These are phyloP conservation scores for Saccostrea echinata DNA, from an alignment of 1,140 invertebrate genomes.

Conservation along the genomic window DNA sequence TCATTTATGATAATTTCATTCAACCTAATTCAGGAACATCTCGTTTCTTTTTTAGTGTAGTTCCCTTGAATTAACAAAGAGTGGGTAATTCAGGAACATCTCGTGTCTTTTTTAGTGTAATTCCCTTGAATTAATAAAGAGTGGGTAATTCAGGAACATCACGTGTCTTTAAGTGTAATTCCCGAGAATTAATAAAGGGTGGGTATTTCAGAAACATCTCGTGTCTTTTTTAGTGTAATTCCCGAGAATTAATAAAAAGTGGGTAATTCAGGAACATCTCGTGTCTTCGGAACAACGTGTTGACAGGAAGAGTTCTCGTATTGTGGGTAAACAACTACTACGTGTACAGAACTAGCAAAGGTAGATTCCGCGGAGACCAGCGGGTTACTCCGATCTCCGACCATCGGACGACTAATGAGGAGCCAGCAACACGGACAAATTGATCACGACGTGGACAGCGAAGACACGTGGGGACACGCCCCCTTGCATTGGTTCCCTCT, in stretches of 20 bases:
- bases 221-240: not conserved
- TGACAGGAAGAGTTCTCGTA: slow-evolving; percentile 26
- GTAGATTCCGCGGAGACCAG: not conserved
- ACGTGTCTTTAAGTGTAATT: not conserved
- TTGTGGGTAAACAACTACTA: not conserved
- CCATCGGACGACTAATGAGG: slow-evolving; percentile 5
- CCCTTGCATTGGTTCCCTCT: not conserved
- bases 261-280: slow-evolving; percentile 18
- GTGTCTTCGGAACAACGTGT: slow-evolving; percentile 28
- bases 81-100: not conserved
- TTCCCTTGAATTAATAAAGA: not conserved
- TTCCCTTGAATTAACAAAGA: not conserved
- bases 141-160: not conserved
- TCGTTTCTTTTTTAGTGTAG: not conserved
- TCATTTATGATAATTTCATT: too few relatives aligned
- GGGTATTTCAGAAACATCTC: not conserved
- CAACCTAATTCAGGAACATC: not conserved
- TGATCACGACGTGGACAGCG: slow-evolving; percentile 26
- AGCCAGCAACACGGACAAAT: slow-evolving; percentile 13
- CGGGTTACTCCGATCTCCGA: not conserved
- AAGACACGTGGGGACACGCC: slow-evolving; percentile 24
- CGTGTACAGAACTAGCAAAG: not conserved
- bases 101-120: not conserved
- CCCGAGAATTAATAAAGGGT: not conserved
- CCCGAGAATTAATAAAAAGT: not conserved